These are phyloP conservation scores for Dolichotis patagonum DNA, from an alignment of 2,113 vertebrate genomes.

Conservation along the genomic window DNA sequence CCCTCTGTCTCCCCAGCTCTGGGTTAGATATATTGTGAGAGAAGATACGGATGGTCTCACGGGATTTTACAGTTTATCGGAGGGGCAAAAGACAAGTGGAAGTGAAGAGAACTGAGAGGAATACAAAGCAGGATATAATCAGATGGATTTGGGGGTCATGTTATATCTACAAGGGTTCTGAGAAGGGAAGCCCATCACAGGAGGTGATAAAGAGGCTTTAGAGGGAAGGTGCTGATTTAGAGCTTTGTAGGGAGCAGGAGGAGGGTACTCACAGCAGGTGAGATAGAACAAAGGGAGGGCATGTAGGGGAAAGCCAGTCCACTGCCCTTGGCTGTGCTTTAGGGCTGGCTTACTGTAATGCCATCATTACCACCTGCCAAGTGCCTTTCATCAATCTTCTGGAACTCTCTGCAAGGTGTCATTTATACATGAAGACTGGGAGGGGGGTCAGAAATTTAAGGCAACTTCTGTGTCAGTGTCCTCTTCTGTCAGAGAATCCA, in stretches of 20 bases:
- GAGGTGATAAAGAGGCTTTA: background rate
- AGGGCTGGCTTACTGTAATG: background rate
- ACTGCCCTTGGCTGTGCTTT: too few relatives aligned
- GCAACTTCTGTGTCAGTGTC: background rate
- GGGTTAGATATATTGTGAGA: background rate
- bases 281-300: background rate
- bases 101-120: background rate
- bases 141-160: too few relatives aligned
- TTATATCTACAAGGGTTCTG: background rate
- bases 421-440: background rate
- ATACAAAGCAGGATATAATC: background rate
- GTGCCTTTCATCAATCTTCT: fast-evolving
- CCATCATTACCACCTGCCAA: fast-evolving
- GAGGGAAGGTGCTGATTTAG: background rate
- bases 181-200: background rate
- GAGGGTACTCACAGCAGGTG: background rate
- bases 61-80: background rate
- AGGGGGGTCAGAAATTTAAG: background rate
- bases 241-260: background rate
- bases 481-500: background rate
- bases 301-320: background rate
- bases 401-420: background rate
- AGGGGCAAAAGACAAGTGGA: background rate
- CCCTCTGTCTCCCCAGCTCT: background rate
- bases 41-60: background rate